phyloP scores from a whole-genome alignment of 2,113 vertebrate species.

The Maccullochella peelii region DNA sequence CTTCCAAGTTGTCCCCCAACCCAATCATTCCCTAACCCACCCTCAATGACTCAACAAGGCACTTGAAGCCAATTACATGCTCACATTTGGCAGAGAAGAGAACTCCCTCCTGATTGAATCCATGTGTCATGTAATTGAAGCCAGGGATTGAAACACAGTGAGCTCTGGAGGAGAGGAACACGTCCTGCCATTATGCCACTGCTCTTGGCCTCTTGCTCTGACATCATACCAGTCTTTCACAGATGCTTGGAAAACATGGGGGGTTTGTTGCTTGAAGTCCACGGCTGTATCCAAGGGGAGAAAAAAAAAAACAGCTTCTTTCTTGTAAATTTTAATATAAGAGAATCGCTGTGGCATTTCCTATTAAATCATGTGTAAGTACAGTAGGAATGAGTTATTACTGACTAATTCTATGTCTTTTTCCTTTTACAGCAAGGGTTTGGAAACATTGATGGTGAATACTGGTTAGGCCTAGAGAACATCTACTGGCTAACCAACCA shows the following conservation, averaged over 20 bases:
- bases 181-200: conserved; percentile 11
- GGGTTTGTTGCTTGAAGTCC: neutral
- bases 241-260: conserved; percentile 23
- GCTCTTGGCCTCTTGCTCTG: neutral
- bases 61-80: conserved; percentile 29
- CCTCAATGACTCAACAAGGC: conserved; percentile 37
- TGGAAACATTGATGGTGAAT: conserved; percentile 96
- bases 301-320: neutral
- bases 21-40: conserved; percentile 14
- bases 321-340: conserved; percentile 1
- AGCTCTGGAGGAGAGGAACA: conserved; percentile 23
- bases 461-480: conserved; percentile 95
- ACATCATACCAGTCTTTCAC: conserved; percentile 25
- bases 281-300: neutral
- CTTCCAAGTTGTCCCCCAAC: conserved; percentile 14
- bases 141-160: conserved; percentile 24
- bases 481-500: conserved; percentile 96
- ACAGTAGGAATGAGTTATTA: neutral
- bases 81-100: conserved; percentile 26
- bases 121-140: conserved; percentile 35
- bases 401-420: neutral
- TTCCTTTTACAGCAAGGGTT: conserved; percentile 90
- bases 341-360: neutral
- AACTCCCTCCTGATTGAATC: conserved; percentile 34
- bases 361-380: neutral